These are phyloP conservation scores for Andrena trimmerana DNA, from an alignment of 2,888 invertebrate genomes.

Conservation along the genomic window DNA sequence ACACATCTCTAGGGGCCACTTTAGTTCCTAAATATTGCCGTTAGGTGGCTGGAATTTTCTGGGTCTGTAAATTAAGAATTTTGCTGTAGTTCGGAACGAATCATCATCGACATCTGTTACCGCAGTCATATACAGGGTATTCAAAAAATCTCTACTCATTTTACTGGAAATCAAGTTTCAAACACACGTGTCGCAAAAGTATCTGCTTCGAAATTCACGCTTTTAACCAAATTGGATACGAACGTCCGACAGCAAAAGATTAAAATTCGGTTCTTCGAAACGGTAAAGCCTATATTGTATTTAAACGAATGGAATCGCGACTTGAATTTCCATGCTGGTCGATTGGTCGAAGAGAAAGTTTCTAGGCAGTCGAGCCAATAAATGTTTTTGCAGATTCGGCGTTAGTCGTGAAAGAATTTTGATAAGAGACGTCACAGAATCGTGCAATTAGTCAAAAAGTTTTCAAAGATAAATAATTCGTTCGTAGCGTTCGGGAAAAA, in stretches of 20 bases:
- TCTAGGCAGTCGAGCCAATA: slow-evolving; percentile 54
- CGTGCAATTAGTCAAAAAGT: slow-evolving; percentile 62
- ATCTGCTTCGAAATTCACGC: no score
- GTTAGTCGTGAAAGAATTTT: slow-evolving; percentile 62
- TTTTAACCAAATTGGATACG: no score
- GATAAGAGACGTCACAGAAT: slow-evolving; percentile 63
- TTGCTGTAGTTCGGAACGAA: no score
- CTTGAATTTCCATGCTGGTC: slow-evolving; percentile 34
- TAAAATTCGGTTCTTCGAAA: slow-evolving; percentile 38
- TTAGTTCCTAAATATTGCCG: no score
- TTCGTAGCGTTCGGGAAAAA: slow-evolving; percentile 20
- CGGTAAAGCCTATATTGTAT: neutral
- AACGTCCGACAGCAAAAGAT: neutral
- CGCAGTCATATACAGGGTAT: no score
- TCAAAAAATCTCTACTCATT: no score
- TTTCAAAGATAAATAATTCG: slow-evolving; percentile 61
- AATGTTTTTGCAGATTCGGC: slow-evolving; percentile 55
- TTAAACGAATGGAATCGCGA: slow-evolving; percentile 35
- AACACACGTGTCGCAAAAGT: no score
- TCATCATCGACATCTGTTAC: no score
- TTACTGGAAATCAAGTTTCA: no score
- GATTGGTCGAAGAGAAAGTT: slow-evolving; percentile 52
- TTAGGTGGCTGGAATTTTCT: no score
- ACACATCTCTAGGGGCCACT: no score
- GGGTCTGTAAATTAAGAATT: no score